Evolutionary conservation across 2,888 invertebrate genomes (phyloP), one percentile per base, ranked within the genome.

Genomic region (Caenorhabditis panamensis): DNA sequence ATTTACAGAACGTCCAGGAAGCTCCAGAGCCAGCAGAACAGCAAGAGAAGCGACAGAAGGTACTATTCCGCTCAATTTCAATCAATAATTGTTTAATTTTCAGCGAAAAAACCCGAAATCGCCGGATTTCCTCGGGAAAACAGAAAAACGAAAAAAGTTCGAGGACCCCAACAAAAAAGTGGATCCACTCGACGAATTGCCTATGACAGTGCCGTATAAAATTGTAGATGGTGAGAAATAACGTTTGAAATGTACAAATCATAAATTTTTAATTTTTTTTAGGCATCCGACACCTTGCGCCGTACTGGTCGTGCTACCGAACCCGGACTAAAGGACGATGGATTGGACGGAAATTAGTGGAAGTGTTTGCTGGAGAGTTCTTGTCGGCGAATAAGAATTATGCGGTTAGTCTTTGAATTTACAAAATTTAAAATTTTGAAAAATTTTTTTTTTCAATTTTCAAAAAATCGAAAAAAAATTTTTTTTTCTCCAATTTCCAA

Each of bases 261-360:
- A 8, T 16, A 11, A 18, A 26, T 24, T 44, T n/a, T n/a, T n/a
- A n/a, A n/a, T n/a, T n/a, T n/a, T 66, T 51, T 81, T 41, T 54
- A 86, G 86, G 90, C 41, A 76, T 90, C 44, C 88, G 89, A 8
- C 85, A 89, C 69, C 83, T 90, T 8, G 61, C 79, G 3, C 90
- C 90, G 4, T 90, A 90, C 75, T 90, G 90, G 90, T 84, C 86
- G 1, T 73, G 76, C 41, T 89, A 87, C 68, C 62, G 84, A 16
- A 86, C 87, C 8, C 73, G 83, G 13, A 84, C 88, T 1, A 88
- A 88, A 71, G 86, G 86, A 1, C 80, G 89, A 26, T 89, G 89
- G 89, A 77, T 90, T 56, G 89, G 87, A 0, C 72, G 86, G 56
- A 85, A 85, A 56, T 66, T 90, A 67, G 86, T 83, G 47, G 89